Evolutionary conservation across 2,113 vertebrate genomes (phyloP).

Genomic region (Diadophis punctatus): DNA sequence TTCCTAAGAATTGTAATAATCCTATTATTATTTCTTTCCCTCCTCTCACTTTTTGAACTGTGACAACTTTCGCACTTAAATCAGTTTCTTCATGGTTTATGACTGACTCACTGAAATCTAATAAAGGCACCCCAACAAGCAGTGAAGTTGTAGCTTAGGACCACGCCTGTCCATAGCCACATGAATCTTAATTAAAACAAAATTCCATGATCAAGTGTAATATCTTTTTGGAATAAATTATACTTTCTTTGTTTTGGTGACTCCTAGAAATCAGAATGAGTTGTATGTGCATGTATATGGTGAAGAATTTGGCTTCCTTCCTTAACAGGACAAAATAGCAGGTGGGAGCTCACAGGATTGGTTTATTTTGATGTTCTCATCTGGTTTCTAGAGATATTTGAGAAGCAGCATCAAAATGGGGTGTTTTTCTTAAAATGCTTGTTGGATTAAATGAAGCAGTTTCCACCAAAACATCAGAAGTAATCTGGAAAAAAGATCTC

Average conservation of each 20-base stretch:
- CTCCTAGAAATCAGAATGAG: not conserved
- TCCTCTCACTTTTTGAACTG: not conserved
- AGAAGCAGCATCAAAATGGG: slow-evolving; percentile 12
- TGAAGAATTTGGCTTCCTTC: slow-evolving; percentile 17
- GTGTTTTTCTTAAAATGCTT: not conserved
- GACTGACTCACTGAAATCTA: slow-evolving; percentile 27
- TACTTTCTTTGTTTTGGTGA: not conserved
- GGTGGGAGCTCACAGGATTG: slow-evolving; percentile 31
- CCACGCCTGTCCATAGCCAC: slow-evolving; percentile 33
- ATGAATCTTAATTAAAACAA: slow-evolving; percentile 37
- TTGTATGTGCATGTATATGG: not conserved
- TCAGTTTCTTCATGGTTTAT: slow-evolving; percentile 10
- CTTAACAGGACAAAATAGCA: not conserved
- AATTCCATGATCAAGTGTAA: slow-evolving; percentile 41
- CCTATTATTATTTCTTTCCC: slow-evolving; percentile 38
- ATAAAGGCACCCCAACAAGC: slow-evolving; percentile 38
- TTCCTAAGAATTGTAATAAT: slow-evolving; percentile 25
- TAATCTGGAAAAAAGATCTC: slow-evolving; percentile 20
- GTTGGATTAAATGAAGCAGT: not conserved
- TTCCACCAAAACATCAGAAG: slow-evolving; percentile 15
- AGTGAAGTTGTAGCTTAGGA: not conserved
- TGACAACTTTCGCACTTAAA: not conserved
- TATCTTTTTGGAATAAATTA: slow-evolving; percentile 40
- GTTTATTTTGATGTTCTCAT: not conserved
- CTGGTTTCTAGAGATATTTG: slow-evolving; percentile 7